phyloP scores from a whole-genome alignment of 1,140 invertebrate species.

The Pissodes strobi region DNA sequence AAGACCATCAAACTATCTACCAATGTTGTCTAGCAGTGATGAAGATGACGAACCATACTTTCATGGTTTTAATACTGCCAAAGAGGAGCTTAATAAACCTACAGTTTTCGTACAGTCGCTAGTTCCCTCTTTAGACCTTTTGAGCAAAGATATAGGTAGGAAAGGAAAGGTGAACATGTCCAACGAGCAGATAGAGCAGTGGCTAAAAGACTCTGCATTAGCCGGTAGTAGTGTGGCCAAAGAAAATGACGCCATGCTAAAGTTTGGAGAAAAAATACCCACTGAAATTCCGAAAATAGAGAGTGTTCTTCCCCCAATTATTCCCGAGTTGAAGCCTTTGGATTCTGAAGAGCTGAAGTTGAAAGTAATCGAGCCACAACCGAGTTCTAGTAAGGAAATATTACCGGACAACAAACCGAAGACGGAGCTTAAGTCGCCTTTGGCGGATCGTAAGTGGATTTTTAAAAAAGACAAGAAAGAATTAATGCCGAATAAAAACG shows the following conservation, averaged over 20 bases:
- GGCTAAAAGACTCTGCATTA: conserved; percentile 64
- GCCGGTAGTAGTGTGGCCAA: conserved; percentile 48
- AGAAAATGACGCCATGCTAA: conserved; percentile 51
- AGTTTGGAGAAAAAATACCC: conserved; percentile 50
- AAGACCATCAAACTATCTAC: conserved; percentile 51
- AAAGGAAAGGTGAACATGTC: conserved; percentile 74
- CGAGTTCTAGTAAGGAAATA: neutral
- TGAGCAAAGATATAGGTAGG: conserved; percentile 50
- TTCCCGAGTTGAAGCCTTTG: neutral
- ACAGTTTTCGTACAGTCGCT: conserved; percentile 31
- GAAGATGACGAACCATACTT: conserved; percentile 63
- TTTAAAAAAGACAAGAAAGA: conserved; percentile 60
- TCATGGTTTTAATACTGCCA: conserved; percentile 55
- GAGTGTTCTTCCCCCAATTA: conserved; percentile 22
- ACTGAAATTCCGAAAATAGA: conserved; percentile 36
- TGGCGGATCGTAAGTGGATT: conserved; percentile 60
- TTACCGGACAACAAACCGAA: conserved; percentile 7
- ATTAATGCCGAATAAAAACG: conserved; percentile 59
- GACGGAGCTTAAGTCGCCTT: conserved; percentile 15
- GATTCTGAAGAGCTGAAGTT: neutral
- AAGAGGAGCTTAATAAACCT: conserved; percentile 25
- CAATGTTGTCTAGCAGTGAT: conserved; percentile 52
- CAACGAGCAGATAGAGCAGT: conserved; percentile 73
- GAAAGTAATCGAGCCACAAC: neutral
- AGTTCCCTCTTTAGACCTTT: conserved; percentile 41